These are phyloP conservation scores for Strix aluco DNA, from an alignment of 2,113 vertebrate genomes.

Conservation along the genomic window DNA sequence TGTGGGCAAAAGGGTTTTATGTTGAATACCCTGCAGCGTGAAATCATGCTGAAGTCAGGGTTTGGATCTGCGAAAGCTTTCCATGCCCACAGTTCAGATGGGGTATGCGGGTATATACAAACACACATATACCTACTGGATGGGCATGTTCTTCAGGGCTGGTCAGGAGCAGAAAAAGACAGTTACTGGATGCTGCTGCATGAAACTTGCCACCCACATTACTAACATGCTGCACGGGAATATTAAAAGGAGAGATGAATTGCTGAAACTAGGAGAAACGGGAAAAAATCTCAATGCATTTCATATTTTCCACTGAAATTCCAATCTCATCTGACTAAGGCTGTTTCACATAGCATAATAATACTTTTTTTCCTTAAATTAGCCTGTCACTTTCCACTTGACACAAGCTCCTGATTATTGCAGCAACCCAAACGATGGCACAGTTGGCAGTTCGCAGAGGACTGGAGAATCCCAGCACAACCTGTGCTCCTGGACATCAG, in stretches of 20 bases:
- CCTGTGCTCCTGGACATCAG: accelerated
- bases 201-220: not conserved
- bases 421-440: not conserved
- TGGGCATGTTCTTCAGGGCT: not conserved
- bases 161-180: not conserved
- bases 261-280: not conserved
- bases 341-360: not conserved
- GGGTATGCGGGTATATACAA: not conserved
- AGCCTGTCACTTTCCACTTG: not conserved
- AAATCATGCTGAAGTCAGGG: not conserved
- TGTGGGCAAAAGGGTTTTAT: accelerated
- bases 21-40: accelerated
- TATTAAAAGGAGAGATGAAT: not conserved
- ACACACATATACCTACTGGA: not conserved
- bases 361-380: not conserved
- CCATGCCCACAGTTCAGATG: accelerated
- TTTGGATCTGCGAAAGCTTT: not conserved
- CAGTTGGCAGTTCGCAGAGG: accelerated
- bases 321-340: not conserved
- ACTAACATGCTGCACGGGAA: not conserved
- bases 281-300: not conserved
- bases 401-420: not conserved
- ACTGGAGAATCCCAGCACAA: not conserved
- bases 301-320: not conserved
- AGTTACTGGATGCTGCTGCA: not conserved